Percentiles rank a stretch among this genome's conserved stretches.
phyloP scores from a whole-genome alignment of 2,113 vertebrate genomes.

The Elephas maximus region DNA sequence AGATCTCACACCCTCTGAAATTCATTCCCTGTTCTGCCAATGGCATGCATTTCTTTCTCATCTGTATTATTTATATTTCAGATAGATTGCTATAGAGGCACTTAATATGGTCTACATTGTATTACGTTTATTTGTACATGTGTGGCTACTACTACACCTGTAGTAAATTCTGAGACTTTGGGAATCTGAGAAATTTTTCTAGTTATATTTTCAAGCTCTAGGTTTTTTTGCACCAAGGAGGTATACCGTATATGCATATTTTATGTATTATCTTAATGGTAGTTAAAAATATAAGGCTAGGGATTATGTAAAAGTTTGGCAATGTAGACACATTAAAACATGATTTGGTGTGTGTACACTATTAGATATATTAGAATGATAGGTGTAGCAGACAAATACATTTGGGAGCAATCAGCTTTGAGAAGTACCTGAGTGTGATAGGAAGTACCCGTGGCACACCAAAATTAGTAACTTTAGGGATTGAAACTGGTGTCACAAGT shows the following conservation, averaged over 20 bases:
- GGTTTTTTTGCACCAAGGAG: neutral
- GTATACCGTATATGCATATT: neutral
- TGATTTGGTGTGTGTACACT: neutral
- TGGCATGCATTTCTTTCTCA: neutral
- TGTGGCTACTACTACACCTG: neutral
- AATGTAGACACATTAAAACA: neutral
- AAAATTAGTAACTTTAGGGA: neutral
- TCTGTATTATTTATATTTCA: neutral
- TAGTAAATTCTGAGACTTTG: neutral
- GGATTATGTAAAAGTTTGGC: neutral
- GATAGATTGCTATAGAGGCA: neutral
- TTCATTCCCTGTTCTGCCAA: fast-evolving
- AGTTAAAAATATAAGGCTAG: neutral
- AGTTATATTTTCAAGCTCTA: neutral
- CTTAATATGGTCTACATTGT: neutral
- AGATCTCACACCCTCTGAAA: neutral
- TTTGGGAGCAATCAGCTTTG: neutral
- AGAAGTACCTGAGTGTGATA: neutral
- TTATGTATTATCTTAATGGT: neutral
- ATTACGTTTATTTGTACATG: neutral
- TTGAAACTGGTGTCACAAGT: neutral
- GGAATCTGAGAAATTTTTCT: neutral
- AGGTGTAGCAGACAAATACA: neutral
- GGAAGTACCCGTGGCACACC: neutral
- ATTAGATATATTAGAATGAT: neutral